Conservation (phyloP, 2,113 vertebrate genomes). For the Rousettus leschenaultii region DNA sequence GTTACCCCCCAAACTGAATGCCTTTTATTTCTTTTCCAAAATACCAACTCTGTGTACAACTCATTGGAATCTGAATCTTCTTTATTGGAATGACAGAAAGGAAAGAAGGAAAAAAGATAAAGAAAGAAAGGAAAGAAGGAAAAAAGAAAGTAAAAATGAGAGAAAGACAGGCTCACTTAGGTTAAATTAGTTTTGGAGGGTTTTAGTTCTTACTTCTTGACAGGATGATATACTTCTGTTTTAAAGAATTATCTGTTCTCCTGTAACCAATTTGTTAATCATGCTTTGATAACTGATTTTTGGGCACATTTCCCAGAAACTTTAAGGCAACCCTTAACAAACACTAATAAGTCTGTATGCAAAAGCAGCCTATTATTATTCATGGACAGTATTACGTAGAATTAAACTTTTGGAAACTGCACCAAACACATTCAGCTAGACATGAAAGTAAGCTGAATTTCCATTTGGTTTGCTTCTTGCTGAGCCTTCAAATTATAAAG, state of each 20-base stretch:
- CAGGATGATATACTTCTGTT: slow-evolving; percentile 63
- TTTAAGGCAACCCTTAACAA: slow-evolving; percentile 82
- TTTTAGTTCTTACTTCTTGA: slow-evolving; percentile 52
- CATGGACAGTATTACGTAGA: slow-evolving; percentile 84
- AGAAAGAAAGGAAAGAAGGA: background rate
- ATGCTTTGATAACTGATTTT: slow-evolving; percentile 81
- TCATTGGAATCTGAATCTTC: slow-evolving; percentile 14
- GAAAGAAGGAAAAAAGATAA: background rate
- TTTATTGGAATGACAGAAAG: background rate
- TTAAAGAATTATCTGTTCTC: slow-evolving; percentile 72
- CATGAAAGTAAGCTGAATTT: slow-evolving; percentile 88
- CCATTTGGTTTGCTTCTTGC: slow-evolving; percentile 91
- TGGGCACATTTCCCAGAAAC: slow-evolving; percentile 81
- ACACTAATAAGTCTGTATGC: slow-evolving; percentile 81
- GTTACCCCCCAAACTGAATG: background rate
- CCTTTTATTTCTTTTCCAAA: slow-evolving; percentile 28
- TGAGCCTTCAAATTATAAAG: slow-evolving; percentile 95
- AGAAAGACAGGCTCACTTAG: slow-evolving; percentile 17
- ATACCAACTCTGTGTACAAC: background rate
- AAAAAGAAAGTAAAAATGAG: background rate
- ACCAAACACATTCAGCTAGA: slow-evolving; percentile 81
- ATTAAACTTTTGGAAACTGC: slow-evolving; percentile 85
- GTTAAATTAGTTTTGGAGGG: slow-evolving; percentile 51
- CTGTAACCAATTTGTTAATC: slow-evolving; percentile 82
- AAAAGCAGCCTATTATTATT: slow-evolving; percentile 86